These are phyloP conservation scores for Cosmia pyralina DNA, from an alignment of 2,888 invertebrate species.

Conservation along the genomic window DNA sequence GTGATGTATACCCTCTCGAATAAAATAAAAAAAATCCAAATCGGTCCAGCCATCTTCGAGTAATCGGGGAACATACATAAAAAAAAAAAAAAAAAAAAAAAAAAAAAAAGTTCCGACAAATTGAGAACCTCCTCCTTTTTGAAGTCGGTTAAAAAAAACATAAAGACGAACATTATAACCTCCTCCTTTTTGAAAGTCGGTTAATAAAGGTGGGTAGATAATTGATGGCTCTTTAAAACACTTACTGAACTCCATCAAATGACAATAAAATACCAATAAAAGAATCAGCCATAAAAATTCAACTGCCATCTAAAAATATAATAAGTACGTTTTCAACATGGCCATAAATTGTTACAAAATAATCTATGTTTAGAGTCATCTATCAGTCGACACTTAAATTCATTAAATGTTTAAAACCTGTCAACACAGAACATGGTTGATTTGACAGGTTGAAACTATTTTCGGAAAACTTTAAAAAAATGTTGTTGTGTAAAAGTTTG, in stretches of 20 bases:
- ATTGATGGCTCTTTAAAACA: conserved; percentile 10
- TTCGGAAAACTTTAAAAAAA: conserved; percentile 41
- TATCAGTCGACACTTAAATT: conserved; percentile 52
- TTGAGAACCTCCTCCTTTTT: too few relatives aligned
- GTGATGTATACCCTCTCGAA: too few relatives aligned
- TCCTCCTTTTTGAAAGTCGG: too few relatives aligned
- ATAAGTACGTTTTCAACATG: conserved; percentile 40
- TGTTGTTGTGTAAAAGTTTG: background rate
- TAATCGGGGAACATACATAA: too few relatives aligned
- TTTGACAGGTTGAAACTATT: conserved; percentile 60
- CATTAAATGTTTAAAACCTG: conserved; percentile 59
- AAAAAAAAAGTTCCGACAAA: too few relatives aligned
- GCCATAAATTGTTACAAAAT: conserved; percentile 52
- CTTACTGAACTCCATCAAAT: conserved; percentile 17
- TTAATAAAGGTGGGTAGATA: background rate
- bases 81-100: too few relatives aligned
- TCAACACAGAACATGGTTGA: conserved; percentile 51
- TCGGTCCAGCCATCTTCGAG: too few relatives aligned
- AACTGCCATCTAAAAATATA: conserved; percentile 8
- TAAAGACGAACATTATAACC: too few relatives aligned
- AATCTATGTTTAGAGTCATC: conserved; percentile 54
- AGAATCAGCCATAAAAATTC: conserved; percentile 25
- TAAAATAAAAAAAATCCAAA: too few relatives aligned
- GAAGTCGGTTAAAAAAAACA: too few relatives aligned
- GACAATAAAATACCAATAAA: conserved; percentile 42